These are phyloP conservation scores for Lateolabrax maculatus DNA, from an alignment of 2,797 vertebrate genomes.

Conservation along the genomic window DNA sequence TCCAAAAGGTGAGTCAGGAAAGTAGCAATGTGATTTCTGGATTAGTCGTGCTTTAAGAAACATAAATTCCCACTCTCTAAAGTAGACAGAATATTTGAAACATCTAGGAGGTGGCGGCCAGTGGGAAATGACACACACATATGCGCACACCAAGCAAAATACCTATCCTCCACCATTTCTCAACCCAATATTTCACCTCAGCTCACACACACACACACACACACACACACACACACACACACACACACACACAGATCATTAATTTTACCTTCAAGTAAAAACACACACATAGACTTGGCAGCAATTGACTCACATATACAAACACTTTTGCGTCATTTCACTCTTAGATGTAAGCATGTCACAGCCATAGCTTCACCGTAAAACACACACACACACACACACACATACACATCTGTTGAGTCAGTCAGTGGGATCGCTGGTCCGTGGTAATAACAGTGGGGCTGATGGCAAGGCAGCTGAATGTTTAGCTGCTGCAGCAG, in stretches of 20 bases:
- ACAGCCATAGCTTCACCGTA: constrained; percentile 5
- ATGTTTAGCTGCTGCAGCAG: constrained; percentile 66
- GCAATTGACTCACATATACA: constrained; percentile 33
- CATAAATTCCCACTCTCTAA: background rate
- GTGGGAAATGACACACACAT: constrained; percentile 22
- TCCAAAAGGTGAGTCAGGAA: background rate
- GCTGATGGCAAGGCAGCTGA: constrained; percentile 73
- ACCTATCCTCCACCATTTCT: background rate
- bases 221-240: constrained; percentile 11
- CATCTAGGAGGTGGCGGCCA: constrained; percentile 1
- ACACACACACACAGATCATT: constrained; percentile 43
- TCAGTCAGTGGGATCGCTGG: constrained; percentile 63
- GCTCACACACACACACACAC: constrained; percentile 16
- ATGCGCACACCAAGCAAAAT: background rate
- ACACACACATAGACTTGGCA: constrained; percentile 20
- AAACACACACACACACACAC: constrained; percentile 23
- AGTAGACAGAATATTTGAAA: constrained; percentile 15
- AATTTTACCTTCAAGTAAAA: constrained; percentile 47
- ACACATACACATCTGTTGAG: constrained; percentile 63
- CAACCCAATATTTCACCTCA: constrained; percentile 34
- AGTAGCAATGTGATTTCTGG: background rate
- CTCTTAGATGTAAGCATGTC: constrained; percentile 43
- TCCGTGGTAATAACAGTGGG: constrained; percentile 76
- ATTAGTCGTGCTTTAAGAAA: constrained; percentile 12
- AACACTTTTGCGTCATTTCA: constrained; percentile 44